Conservation (phyloP, 2,797 vertebrate genomes). For the Tokudaia muenninki region DNA sequence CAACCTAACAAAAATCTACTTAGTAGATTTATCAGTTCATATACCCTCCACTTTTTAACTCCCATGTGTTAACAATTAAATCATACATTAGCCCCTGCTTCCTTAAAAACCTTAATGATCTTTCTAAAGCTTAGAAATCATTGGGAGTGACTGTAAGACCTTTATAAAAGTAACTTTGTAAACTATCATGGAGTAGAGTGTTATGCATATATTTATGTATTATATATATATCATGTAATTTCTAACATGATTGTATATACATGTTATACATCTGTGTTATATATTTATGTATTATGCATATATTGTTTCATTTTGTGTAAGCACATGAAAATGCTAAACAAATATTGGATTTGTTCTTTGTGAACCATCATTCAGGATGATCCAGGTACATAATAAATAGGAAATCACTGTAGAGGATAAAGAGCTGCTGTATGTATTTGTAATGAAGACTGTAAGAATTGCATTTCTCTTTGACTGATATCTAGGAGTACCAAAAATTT, state of each 20-base stretch:
- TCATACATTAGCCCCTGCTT: neutral
- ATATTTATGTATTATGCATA: neutral
- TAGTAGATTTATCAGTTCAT: slow-evolving; percentile 40
- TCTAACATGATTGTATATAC: no score
- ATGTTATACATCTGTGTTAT: no score
- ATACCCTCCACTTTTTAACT: neutral
- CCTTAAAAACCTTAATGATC: neutral
- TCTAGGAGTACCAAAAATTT: neutral
- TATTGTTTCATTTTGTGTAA: neutral
- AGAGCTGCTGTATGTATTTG: neutral
- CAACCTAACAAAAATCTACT: slow-evolving; percentile 48
- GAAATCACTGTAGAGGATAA: neutral
- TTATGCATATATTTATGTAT: neutral
- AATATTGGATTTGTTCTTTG: neutral
- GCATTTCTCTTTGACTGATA: neutral
- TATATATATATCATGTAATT: no score
- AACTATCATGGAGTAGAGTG: neutral
- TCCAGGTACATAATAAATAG: neutral
- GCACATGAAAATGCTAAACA: neutral
- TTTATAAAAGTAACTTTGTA: neutral
- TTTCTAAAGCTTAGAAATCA: neutral
- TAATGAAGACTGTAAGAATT: neutral
- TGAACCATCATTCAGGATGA: neutral
- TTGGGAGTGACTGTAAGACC: accelerated
- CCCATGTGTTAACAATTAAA: neutral